These are phyloP conservation scores for Lonchura striata DNA, from an alignment of 2,113 vertebrate species.

Conservation along the genomic window DNA sequence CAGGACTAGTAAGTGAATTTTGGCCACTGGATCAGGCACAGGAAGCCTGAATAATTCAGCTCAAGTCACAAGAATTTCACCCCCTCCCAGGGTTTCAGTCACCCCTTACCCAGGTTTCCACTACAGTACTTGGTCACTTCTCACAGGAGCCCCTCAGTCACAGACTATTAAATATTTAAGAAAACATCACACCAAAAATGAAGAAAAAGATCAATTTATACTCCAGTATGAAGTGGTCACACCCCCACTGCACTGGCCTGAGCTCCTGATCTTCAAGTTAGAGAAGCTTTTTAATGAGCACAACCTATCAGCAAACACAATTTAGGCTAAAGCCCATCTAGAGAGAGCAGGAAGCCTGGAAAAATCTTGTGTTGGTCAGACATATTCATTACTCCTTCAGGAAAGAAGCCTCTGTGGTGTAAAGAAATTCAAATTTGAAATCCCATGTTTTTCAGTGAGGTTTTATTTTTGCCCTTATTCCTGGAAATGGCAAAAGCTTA, in stretches of 20 bases:
- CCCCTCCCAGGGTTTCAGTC: background rate
- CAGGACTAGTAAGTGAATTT: accelerated
- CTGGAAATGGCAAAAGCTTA: background rate
- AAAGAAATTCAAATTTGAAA: background rate
- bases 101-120: background rate
- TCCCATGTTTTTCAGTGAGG: background rate
- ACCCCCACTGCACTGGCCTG: background rate
- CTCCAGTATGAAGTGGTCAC: background rate
- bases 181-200: background rate
- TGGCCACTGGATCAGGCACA: background rate
- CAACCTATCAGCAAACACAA: background rate
- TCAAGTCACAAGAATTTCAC: background rate
- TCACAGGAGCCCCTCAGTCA: background rate
- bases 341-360: background rate
- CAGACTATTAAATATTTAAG: background rate
- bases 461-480: background rate
- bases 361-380: background rate
- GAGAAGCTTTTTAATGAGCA: background rate
- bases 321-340: background rate
- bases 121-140: accelerated
- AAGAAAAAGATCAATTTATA: background rate
- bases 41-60: background rate
- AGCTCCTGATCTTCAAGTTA: background rate
- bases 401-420: background rate
- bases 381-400: background rate